A percentile compares a stretch with the other conserved stretches of the same genome.
Conservation (phyloP, 2,797 vertebrate species). For the Protonibea diacanthus region DNA sequence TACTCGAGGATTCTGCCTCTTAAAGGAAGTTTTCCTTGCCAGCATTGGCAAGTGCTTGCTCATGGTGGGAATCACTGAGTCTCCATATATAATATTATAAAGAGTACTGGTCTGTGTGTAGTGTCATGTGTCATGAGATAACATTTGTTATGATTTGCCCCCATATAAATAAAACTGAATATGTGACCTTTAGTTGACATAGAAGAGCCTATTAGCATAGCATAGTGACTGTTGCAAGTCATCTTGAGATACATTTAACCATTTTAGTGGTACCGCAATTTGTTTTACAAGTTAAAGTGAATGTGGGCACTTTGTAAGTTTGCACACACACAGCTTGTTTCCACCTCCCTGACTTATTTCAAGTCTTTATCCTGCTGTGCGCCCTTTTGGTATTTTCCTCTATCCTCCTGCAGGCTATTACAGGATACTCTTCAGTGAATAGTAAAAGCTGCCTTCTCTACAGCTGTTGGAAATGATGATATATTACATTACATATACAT, state of each 20-base stretch:
- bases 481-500: not conserved
- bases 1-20: too few species aligned
- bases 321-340: constrained; percentile 6
- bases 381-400: not conserved
- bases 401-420: not conserved
- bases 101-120: too few species aligned
- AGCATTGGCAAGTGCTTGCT: too few species aligned
- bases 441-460: constrained; percentile 5
- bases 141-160: too few species aligned
- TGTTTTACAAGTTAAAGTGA: constrained; percentile 1
- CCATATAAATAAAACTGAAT: too few species aligned
- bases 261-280: not conserved
- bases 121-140: too few species aligned
- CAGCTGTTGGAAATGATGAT: constrained; percentile 1
- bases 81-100: too few species aligned
- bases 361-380: constrained; percentile 1
- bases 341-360: not conserved
- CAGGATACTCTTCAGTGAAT: not conserved
- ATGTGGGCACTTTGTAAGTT: constrained; percentile 1
- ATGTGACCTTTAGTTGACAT: constrained; percentile 5
- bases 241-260: not conserved
- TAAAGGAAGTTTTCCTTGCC: too few species aligned
- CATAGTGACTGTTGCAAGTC: not conserved
- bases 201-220: not conserved
- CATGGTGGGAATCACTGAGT: too few species aligned